Base-by-base conservation (phyloP, 2,888 invertebrate genomes). In the Pharmacophagus antenor region DNA sequence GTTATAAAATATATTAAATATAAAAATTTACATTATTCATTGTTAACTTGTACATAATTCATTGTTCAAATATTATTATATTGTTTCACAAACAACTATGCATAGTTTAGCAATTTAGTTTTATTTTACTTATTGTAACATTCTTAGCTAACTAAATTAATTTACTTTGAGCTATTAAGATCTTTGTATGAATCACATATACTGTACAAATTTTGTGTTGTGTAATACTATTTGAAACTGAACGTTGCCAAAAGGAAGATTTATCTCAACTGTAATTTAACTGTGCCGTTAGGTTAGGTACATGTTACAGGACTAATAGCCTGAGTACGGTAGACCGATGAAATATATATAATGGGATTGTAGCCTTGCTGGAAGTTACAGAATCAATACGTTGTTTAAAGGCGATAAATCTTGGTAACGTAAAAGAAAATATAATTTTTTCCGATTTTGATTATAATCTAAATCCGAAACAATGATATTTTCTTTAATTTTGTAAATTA, bases 201-300 rank as follows among this genome's bases (percentile, higher is more conserved):
- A n/a, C 37, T n/a, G 22, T 37, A 48, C 25, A 48, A 25, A 25
- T 48, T 18, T 52, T 21, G 31, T 56, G 37, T 52, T 63, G 41
- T 15, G 49, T 47, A 57, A 21, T 20, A 49, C 48, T 3, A 25
- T 44, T 23, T 15, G 6, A 6, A 44, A 15, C 37, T 31, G 25
- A 54, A 55, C 22, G 20, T 25, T 4, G 37, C 15, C 52, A 47
- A 52, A 47, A 31, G 50, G 17, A 25, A 60, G 51, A 60, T 60
- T 51, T 60, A 60, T 60, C 22, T 23, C n/a, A n/a, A 44, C 23
- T 41, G 50, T 60, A 46, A 50, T 31, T 49, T 50, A 55, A 60
- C 49, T 42, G 44, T 44, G 55, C 44, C 22, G 47, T 44, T 41
- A 10, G 46, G 47, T 44, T 41, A 10, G 46, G 49, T 59, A 59